Percentiles rank a stretch among this genome's conserved stretches.
These are phyloP conservation scores for Deroptyus accipitrinus DNA, from an alignment of 2,113 vertebrate species.

Conservation along the genomic window DNA sequence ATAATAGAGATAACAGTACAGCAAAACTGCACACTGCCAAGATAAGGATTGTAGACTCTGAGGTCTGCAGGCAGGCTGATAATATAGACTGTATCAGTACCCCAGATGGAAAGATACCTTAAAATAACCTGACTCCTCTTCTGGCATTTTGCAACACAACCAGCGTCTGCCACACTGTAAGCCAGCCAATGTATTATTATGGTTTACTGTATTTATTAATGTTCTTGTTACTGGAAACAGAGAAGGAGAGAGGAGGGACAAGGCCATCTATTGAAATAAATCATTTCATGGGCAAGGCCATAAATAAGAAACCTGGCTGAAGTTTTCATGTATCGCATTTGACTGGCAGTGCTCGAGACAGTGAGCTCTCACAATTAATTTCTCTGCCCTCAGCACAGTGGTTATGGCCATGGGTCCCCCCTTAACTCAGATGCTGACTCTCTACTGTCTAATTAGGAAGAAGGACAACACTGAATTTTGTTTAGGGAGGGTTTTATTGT, in stretches of 20 bases:
- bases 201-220: not conserved
- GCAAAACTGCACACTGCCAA: not conserved
- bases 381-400: fast-evolving
- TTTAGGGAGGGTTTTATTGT: not conserved
- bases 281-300: not conserved
- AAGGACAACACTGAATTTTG: not conserved
- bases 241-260: not conserved
- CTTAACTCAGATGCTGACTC: fast-evolving
- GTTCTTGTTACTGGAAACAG: not conserved
- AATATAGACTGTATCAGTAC: not conserved
- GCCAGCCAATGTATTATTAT: fast-evolving
- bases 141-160: not conserved
- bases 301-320: not conserved
- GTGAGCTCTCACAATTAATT: not conserved
- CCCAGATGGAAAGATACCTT: not conserved
- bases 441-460: not conserved
- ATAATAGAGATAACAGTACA: not conserved
- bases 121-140: not conserved
- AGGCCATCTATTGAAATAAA: not conserved
- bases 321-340: fast-evolving
- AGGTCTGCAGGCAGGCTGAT: not conserved
- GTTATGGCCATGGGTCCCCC: fast-evolving
- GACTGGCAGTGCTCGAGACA: not conserved
- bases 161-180: not conserved
- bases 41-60: not conserved